Evolutionary conservation across 2,888 invertebrate species (phyloP), one percentile per base, ranked within the genome.

Genomic region (Dicycla oo): DNA sequence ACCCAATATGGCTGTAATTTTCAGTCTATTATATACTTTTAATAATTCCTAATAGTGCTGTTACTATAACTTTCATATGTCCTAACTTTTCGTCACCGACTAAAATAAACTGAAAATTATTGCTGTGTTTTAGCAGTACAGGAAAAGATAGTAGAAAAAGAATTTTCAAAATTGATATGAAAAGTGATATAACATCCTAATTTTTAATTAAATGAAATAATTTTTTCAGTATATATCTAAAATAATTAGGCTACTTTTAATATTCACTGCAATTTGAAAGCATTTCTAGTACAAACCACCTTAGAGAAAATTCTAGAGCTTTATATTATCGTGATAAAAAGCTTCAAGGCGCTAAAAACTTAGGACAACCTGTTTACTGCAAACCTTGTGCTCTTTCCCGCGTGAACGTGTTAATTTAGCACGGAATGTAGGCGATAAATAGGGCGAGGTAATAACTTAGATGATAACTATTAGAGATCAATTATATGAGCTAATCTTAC

Each of bases 361-460:
- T 75, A 57, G 45, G 63, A 57, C 26, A 73, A 64, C 82, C 78
- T 69, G 63, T 78, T 80, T 82, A 82, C 73, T 78, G 63, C 63
- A 30, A 83, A 73, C 81, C 81, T 81, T 81, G 81, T 82, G 40
- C 81, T 75, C 69, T 72, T 80, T 81, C 64, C 23, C 53, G 60
- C 60, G 56, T 49, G 26, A 75, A 73, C 83, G 68, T 73, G 68
- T 58, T 75, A 65, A 75, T 62, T 70, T 70, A 61, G 34, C 67
- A n/a, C 60, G 83, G 67, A 79, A 81, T 83, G 80, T 45, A 13
- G 43, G 34, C 54, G 66, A 75, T 75, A 83, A 80, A 72, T 64
- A 78, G 74, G 54, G 54, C 70, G 57, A 13, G 65, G 74, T 70
- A 78, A 67, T 73, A 69, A 60, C 82, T 62, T 60, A 47, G 30